Evolutionary conservation across 2,888 invertebrate species (phyloP), one percentile per base, ranked within the genome.

Genomic region (Agrilus mali): DNA sequence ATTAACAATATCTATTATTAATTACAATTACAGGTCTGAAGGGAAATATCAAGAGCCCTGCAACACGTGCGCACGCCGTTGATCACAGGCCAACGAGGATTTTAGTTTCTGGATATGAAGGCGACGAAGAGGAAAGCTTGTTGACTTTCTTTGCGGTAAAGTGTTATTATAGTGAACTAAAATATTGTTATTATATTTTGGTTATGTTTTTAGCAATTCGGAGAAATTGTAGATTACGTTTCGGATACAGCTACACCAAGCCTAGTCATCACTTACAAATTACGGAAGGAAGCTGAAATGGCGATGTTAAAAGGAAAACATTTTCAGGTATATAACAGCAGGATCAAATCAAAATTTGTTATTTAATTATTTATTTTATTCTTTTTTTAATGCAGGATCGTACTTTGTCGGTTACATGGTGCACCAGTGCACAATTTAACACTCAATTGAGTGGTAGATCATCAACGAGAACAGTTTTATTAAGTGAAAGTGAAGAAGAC

Each of bases 51-150:
- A 58, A 60, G 45, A 47, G 53, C 14, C 66, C 67, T 52, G 27
- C 45, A 31, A 63, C 66, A 49, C 73, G 68, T 50, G 69, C 71
- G 38, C 74, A 74, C 47, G 76, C 79, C 42, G 75, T 84, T 10
- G 94, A 95, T 69, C 85, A 92, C 53, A 70, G 94, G 44, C 90
- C 94, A 1, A 82, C 86, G 3, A 82, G 87, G 47, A 71, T 95
- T 44, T 75, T 89, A 47, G 82, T 95, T 39, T 86, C 87, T 5
- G 93, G 93, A 13, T 93, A 92, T 67, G 82, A 84, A 56, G 74
- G 77, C 10, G 87, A 88, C 48, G 92, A 92, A 54, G 77, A 86
- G 50, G 82, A 85, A 22, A 79, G 82, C 33, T 75, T 94, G 33
- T 65, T 88, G 45, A 72, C 77, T 7, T 93, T 93, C 66, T 89